A percentile compares a stretch with the other conserved stretches of the same genome.
Evolutionary conservation across 1,140 invertebrate genomes (phyloP).

Genomic region (Aethina tumida): DNA sequence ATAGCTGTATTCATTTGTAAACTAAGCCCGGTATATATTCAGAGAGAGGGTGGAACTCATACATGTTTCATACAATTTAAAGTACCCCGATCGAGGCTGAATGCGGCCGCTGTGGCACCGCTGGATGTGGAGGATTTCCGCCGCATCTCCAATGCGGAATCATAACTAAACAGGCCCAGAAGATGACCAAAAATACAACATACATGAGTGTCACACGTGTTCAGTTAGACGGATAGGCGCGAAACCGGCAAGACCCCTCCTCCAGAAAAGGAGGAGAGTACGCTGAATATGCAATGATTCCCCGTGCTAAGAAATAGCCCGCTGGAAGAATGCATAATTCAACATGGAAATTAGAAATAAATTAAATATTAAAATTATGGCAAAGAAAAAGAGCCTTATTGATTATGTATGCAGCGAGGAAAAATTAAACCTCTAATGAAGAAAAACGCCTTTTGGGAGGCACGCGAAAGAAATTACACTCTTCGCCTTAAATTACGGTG

Average conservation of each 20-base stretch:
- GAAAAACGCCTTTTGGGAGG: slow-evolving; percentile 31
- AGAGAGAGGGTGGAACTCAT: slow-evolving; percentile 35
- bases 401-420: slow-evolving; percentile 39
- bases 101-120: slow-evolving; percentile 11
- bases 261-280: slow-evolving; percentile 16
- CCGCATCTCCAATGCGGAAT: slow-evolving; percentile 4
- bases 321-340: slow-evolving; percentile 35
- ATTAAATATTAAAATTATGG: slow-evolving; percentile 40
- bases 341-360: slow-evolving; percentile 39
- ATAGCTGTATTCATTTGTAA: slow-evolving; percentile 66
- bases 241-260: slow-evolving; percentile 9
- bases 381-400: slow-evolving; percentile 34
- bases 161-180: slow-evolving; percentile 4
- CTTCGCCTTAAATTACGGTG: slow-evolving; percentile 14
- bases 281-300: slow-evolving; percentile 31
- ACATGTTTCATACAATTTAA: slow-evolving; percentile 39
- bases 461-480: slow-evolving; percentile 20
- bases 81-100: slow-evolving; percentile 32
- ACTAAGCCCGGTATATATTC: slow-evolving; percentile 42
- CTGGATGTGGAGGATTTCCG: slow-evolving; percentile 15
- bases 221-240: slow-evolving; percentile 10
- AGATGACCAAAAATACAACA: slow-evolving; percentile 9
- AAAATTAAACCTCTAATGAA: slow-evolving; percentile 39
- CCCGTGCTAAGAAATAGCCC: slow-evolving; percentile 27
- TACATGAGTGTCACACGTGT: slow-evolving; percentile 6